A percentile compares a stretch with the other conserved stretches of the same genome.
phyloP scores from a whole-genome alignment of 2,113 vertebrate genomes.

The Alosa alosa region DNA sequence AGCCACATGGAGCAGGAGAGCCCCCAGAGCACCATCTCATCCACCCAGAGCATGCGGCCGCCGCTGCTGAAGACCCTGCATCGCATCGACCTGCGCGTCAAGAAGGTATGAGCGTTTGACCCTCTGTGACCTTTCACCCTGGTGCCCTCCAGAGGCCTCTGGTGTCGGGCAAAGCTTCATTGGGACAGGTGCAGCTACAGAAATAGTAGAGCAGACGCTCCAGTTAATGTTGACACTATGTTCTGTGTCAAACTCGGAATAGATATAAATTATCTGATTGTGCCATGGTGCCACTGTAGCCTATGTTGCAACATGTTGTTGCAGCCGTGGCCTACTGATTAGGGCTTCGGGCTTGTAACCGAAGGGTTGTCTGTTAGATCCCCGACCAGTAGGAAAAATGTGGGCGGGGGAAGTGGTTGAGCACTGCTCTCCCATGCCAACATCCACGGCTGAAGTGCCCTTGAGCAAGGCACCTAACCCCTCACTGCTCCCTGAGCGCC shows the following conservation, averaged over 20 bases:
- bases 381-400: no score
- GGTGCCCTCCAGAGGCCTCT: not conserved
- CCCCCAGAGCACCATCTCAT: constrained; percentile 74
- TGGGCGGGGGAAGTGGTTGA: no score
- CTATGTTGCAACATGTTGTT: not conserved
- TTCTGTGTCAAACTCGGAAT: not conserved
- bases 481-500: no score
- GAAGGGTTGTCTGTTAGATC: no score
- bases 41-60: constrained; percentile 66
- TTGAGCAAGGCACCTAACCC: no score
- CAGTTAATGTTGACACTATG: not conserved
- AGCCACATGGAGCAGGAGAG: constrained; percentile 76
- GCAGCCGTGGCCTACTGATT: no score
- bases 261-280: not conserved
- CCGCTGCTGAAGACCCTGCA: constrained; percentile 72
- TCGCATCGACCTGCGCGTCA: constrained; percentile 67
- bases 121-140: not conserved
- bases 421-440: no score
- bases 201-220: not conserved
- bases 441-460: no score
- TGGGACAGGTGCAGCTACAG: no score
- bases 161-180: no score
- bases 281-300: not conserved
- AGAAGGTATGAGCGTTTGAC: constrained; percentile 59
- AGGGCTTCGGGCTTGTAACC: no score